Base-by-base conservation (phyloP, 92 coral and sea anemone species). In the Muricea muricata region DNA sequence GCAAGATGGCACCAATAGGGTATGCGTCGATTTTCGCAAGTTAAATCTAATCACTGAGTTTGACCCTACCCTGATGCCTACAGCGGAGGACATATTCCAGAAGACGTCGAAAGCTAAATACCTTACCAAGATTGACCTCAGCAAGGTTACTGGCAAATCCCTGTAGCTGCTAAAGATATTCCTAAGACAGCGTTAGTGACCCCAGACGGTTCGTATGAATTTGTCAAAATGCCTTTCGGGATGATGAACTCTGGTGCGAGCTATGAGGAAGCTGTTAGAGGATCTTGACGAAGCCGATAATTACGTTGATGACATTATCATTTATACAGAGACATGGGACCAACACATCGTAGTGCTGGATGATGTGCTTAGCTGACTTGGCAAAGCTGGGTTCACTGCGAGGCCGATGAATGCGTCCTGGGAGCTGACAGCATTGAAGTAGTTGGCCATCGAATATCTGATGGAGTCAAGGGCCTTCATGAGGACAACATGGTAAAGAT, bases 1-100 rank as follows among this genome's bases (percentile, higher is more conserved):
- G 33, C 25, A 60, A 29, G 68, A 60, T 30, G 68, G 68, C 33
- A 60, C 34, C 7, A 21, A 60, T n/a, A 25, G 68, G 9, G 68
- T 60, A 21, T 88, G 91, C 79, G 73, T 86, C 37, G 94, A 89
- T 32, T 92, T 70, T 32, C 63, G 87, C 1, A 82, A 75, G 57
- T 71, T 86, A 13, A 91, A 85, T 67, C 87, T 80, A 29, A 40
- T 91, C 13, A 88, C 90, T 0, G 77, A 54, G 48, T 82, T 88
- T 56, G 89, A 91, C 25, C 85, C 88, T 0, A 87, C 77, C 17
- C 92, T 90, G 17, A 69, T 91, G 90, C 65, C 85, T 20, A 81
- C 90, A 0, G 87, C 85, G 1, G 81, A 58, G 7, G 88, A 88
- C 3, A 31, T 91, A 45, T 81, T 86, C 39, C 75, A 71, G 21